Base-by-base conservation (phyloP, 2,113 vertebrate genomes). In the Corythaeola cristata region DNA sequence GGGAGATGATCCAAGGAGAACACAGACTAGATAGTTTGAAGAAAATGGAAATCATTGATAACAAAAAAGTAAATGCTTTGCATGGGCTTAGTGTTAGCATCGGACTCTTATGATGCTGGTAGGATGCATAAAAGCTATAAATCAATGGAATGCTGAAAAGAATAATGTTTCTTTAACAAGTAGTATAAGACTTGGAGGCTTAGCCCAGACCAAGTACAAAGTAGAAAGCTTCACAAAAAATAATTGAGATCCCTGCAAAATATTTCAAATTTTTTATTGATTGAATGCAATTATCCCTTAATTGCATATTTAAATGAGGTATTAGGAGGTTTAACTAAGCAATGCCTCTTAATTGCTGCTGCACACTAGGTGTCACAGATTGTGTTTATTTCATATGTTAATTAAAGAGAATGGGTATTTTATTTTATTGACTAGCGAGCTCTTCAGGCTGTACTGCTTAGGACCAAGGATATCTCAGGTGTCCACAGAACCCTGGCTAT, bases 231-330 rank as follows among this genome's bases (percentile, higher is more conserved):
- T 97, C 79, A 94, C 92, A 97, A 97, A 98, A 98, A 98, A 98
- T 98, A 98, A 98, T 98, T 97, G 96, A 98, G 94, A 95, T 97
- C 96, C 83, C 97, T 97, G 98, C 92, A 98, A 98, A 98, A 98
- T 98, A 98, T 98, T 98, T 98, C 98, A 98, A 98, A 97, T 98
- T 98, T 98, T 98, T 98, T 98, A 98, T 99, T 98, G 98, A 99
- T 98, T 98, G 98, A 98, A 98, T 96, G 98, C 98, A 99, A 98
- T 99, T 99, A 99, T 98, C 98, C 98, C 98, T 98, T 99, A 98
- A 99, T 99, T 98, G 98, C 98, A 98, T 99, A 98, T 99, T 98
- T 98, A 98, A 98, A 98, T 98, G 98, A 98, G 98, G 98, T 98
- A 98, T 99, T 99, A 98, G 98, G 98, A 98, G 98, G 98, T 98